Percentiles rank a stretch among this genome's conserved stretches.
phyloP scores from a whole-genome alignment of 2,113 vertebrate genomes.

The Pampusana beccarii region DNA sequence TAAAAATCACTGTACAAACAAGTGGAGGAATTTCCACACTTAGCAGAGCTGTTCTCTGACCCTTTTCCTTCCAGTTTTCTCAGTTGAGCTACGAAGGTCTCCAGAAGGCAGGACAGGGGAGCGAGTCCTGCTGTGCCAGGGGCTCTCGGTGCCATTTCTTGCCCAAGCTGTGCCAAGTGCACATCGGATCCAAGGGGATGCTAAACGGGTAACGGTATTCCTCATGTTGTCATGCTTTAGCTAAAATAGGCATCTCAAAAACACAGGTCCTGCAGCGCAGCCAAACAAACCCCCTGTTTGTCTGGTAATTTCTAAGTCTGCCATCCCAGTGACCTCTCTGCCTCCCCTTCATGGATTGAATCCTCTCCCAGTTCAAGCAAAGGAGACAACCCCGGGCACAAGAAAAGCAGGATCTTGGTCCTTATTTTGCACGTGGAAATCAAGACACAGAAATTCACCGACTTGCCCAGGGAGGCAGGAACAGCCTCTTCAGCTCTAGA shows the following conservation, averaged over 20 bases:
- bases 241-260: not conserved
- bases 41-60: not conserved
- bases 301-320: not conserved
- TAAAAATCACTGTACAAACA: not conserved
- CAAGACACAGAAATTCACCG: not conserved
- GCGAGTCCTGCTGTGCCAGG: not conserved
- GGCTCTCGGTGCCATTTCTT: not conserved
- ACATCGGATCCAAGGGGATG: not conserved
- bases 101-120: not conserved
- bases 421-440: not conserved
- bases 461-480: not conserved
- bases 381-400: not conserved
- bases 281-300: not conserved
- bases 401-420: not conserved
- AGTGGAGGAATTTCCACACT: not conserved
- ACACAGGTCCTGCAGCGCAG: not conserved
- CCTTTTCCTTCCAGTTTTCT: not conserved
- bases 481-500: not conserved
- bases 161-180: not conserved
- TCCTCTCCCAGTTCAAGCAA: not conserved
- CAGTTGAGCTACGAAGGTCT: not conserved
- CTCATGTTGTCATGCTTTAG: not conserved
- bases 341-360: not conserved
- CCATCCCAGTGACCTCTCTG: not conserved
- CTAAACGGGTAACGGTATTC: rapidly evolving